A percentile compares a stretch with the other conserved stretches of the same genome.
Conservation (phyloP, 2,113 vertebrate genomes). For the Cyprinodon brontotheroides region DNA sequence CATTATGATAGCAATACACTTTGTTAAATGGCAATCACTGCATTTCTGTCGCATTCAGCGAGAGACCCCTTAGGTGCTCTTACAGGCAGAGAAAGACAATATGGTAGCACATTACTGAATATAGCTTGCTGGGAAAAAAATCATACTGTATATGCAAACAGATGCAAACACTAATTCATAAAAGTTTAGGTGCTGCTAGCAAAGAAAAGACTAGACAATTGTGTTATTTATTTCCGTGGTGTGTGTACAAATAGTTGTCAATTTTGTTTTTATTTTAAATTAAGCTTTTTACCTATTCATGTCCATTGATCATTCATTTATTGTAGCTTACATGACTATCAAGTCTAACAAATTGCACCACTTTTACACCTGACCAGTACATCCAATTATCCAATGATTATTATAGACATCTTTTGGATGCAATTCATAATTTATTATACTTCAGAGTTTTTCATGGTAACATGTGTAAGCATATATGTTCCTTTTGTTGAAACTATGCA, state of each 20-base stretch:
- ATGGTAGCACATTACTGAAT: constrained; percentile 23
- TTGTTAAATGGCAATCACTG: constrained; percentile 30
- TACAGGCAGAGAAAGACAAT: background rate
- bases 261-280: background rate
- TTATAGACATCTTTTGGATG: background rate
- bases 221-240: background rate
- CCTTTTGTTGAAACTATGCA: no score
- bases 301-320: background rate
- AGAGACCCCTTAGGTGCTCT: constrained; percentile 7
- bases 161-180: background rate
- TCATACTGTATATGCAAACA: background rate
- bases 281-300: background rate
- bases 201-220: background rate
- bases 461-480: no score
- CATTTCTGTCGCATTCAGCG: constrained; percentile 34
- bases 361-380: background rate
- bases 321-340: background rate
- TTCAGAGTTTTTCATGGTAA: background rate
- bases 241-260: background rate
- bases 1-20: background rate
- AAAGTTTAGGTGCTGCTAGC: background rate
- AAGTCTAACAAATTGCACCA: background rate
- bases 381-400: background rate
- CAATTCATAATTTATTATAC: background rate
- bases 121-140: constrained; percentile 1